Percentiles rank a stretch among this genome's conserved stretches.
phyloP scores from a whole-genome alignment of 2,797 vertebrate species.

The Threskiornis aethiopicus region DNA sequence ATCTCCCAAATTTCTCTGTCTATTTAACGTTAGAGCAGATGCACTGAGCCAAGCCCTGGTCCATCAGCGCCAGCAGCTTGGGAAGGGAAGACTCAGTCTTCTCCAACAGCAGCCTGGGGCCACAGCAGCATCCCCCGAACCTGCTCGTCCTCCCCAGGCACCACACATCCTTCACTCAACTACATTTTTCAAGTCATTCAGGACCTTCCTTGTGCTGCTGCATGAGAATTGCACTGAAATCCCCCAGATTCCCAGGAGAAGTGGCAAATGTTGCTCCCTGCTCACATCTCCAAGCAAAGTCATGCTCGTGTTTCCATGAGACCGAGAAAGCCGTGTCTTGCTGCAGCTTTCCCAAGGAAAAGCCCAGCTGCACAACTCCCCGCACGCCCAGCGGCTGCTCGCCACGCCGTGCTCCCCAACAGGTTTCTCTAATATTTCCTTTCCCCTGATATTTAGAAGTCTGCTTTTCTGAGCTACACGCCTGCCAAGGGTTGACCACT shows the following conservation, averaged over 20 bases:
- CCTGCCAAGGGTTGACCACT: neutral
- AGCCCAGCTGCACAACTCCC: neutral
- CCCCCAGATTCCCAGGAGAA: neutral
- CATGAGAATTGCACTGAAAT: neutral
- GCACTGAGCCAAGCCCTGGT: neutral
- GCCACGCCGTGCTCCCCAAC: neutral
- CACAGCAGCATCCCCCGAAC: neutral
- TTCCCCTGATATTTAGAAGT: neutral
- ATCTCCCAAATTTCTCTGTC: neutral
- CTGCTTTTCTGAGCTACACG: neutral
- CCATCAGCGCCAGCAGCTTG: neutral
- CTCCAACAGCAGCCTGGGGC: neutral
- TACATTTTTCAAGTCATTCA: neutral
- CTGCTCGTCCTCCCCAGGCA: neutral
- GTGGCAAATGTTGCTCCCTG: neutral
- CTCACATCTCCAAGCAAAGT: rapidly evolving
- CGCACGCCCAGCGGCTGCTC: neutral
- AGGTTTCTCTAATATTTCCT: neutral
- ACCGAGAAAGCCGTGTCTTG: neutral
- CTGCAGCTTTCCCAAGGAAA: neutral
- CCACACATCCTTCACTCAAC: rapidly evolving
- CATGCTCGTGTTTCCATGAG: rapidly evolving
- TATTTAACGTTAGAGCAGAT: neutral
- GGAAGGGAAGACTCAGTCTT: neutral
- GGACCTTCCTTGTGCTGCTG: neutral